A percentile compares a stretch with the other conserved stretches of the same genome.
phyloP scores from a whole-genome alignment of 2,888 invertebrate genomes.

The Sphinx pinastri region DNA sequence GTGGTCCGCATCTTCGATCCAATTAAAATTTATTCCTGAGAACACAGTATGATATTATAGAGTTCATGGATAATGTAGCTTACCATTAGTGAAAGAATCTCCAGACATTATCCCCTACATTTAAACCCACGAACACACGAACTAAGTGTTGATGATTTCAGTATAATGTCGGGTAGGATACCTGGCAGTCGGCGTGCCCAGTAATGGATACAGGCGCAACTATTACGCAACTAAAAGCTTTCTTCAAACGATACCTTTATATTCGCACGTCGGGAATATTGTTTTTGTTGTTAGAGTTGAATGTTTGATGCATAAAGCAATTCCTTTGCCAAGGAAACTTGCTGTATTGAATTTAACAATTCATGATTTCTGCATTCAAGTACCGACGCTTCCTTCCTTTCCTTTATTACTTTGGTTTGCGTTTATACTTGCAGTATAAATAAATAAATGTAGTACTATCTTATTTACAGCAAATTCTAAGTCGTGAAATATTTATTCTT shows the following conservation, averaged over 20 bases:
- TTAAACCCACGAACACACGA: no score
- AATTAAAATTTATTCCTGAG: no score
- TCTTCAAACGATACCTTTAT: conserved; percentile 41
- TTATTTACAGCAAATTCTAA: no score
- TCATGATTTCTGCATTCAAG: not conserved
- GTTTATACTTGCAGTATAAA: no score
- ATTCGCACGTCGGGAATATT: conserved; percentile 33
- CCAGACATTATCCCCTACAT: no score
- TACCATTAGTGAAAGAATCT: no score
- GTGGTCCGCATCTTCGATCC: no score
- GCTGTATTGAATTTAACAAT: conserved; percentile 26
- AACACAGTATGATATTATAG: no score
- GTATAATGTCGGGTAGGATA: not conserved
- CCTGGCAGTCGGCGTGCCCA: not conserved
- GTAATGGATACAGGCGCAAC: conserved; percentile 37
- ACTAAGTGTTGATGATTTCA: not conserved
- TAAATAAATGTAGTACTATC: no score
- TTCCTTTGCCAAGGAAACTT: conserved; percentile 34
- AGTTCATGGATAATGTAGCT: no score
- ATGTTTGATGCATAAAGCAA: conserved; percentile 45
- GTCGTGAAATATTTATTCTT: no score
- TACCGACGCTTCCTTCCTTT: not conserved
- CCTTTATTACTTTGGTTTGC: not conserved
- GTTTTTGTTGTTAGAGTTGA: conserved; percentile 46
- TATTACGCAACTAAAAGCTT: conserved; percentile 43